A percentile compares a stretch with the other conserved stretches of the same genome.
Conservation (phyloP, 2,797 vertebrate species). For the Megaceryle alcyon region DNA sequence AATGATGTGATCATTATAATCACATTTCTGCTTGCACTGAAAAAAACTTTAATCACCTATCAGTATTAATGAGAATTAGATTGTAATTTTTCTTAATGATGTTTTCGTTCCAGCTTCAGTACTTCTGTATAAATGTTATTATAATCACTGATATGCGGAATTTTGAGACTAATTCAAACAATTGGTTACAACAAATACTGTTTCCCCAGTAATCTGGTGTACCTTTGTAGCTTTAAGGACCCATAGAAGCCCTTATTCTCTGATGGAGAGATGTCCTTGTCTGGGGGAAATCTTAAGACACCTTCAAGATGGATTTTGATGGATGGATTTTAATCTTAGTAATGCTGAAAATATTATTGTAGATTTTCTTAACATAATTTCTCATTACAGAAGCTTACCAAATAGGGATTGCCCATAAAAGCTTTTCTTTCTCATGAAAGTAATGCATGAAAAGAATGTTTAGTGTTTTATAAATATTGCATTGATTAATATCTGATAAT, state of each 20-base stretch:
- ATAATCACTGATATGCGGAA: background rate
- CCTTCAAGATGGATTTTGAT: background rate
- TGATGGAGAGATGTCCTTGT: background rate
- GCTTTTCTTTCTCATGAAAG: background rate
- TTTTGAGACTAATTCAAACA: background rate
- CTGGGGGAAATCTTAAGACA: background rate
- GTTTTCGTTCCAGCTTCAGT: background rate
- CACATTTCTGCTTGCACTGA: background rate
- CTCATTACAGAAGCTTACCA: background rate
- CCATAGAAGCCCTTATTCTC: background rate
- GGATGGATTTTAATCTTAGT: background rate
- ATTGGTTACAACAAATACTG: rapidly evolving
- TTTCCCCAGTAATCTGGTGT: background rate
- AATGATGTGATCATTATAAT: too few species aligned
- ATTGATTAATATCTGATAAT: background rate
- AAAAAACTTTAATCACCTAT: background rate
- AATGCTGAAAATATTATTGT: background rate
- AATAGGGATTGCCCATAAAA: background rate
- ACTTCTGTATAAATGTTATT: background rate
- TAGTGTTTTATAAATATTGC: background rate
- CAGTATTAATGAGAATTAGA: background rate
- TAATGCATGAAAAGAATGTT: background rate
- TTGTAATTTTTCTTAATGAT: background rate
- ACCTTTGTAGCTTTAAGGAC: background rate
- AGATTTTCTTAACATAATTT: background rate